Base-by-base conservation (phyloP, 1,140 invertebrate genomes). In the Nixonia krombeini region DNA sequence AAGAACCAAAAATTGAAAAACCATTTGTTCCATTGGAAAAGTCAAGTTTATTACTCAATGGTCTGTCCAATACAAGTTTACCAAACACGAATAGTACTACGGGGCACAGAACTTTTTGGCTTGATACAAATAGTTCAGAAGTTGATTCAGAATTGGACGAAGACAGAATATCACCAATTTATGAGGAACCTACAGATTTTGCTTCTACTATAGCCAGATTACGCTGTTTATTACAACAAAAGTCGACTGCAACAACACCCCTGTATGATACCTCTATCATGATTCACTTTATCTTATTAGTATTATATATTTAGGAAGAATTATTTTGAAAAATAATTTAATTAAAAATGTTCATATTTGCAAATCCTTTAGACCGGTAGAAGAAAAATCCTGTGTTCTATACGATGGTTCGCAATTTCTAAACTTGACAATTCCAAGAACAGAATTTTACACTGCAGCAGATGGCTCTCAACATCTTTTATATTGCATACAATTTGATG, bases 181-280 rank as follows among this genome's bases (percentile, higher is more conserved):
- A 91, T 73, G 91, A 92, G 76, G 91, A 92, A 68, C 86, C 89
- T 0, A 90, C 90, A 1, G 90, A 92, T 78, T 87, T 92, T 56
- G 90, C 90, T 8, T 88, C 90, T 26, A 91, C 89, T 23, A 92
- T 92, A 67, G 91, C 90, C n/a, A 90, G 91, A 73, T 79, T 92
- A 16, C 78, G 91, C 25, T 89, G 86, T 70, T 76, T 92, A 46
- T 79, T 92, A 25, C 89, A 90, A 68, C 89, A 90, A 69, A 88
- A 89, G 58, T 87, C 87, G 6, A 86, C 85, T 28, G 86, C 86
- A 18, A 82, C 74, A 0, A 80, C 79, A 6, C 82, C 82, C 31
- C 23, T 82, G 78, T 84, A 69, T 69, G 74, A 72, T 33, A 10
- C 29, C 8, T n/a, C 2, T 33, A 33, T 33, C 2, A 33, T 33